Evolutionary conservation across 2,113 vertebrate genomes (phyloP).

Genomic region (Sterrhoptilus dennistouni): DNA sequence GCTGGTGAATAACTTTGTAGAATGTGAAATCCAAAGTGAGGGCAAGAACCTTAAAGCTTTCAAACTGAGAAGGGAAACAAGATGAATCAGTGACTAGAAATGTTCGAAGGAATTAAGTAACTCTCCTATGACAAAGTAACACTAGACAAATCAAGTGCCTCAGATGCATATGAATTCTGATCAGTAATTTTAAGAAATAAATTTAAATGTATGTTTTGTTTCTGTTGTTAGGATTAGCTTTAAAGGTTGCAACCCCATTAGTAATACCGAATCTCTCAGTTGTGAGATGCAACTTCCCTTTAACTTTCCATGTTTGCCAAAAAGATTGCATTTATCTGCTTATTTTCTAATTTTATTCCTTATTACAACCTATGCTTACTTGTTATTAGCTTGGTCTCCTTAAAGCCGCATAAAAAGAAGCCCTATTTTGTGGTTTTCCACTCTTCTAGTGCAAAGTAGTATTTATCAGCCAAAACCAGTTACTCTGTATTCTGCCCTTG

Average conservation of each 20-base stretch:
- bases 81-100: not conserved
- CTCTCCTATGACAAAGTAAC: not conserved
- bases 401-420: not conserved
- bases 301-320: not conserved
- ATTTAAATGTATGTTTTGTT: not conserved
- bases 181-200: accelerated
- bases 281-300: not conserved
- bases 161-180: not conserved
- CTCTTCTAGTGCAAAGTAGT: not conserved
- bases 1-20: not conserved
- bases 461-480: not conserved
- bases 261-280: accelerated
- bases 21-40: not conserved
- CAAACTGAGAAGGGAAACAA: not conserved
- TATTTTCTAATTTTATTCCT: not conserved
- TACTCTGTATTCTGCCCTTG: not conserved
- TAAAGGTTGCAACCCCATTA: not conserved
- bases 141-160: not conserved
- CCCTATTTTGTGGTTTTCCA: not conserved
- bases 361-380: not conserved
- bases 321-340: not conserved
- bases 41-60: slow-evolving; percentile 29
- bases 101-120: not conserved
- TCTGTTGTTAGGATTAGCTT: not conserved
- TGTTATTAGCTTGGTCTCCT: not conserved